Evolutionary conservation across 2,797 vertebrate species (phyloP), one percentile per base, ranked within the genome.

Genomic region (Anguilla obscura): DNA sequence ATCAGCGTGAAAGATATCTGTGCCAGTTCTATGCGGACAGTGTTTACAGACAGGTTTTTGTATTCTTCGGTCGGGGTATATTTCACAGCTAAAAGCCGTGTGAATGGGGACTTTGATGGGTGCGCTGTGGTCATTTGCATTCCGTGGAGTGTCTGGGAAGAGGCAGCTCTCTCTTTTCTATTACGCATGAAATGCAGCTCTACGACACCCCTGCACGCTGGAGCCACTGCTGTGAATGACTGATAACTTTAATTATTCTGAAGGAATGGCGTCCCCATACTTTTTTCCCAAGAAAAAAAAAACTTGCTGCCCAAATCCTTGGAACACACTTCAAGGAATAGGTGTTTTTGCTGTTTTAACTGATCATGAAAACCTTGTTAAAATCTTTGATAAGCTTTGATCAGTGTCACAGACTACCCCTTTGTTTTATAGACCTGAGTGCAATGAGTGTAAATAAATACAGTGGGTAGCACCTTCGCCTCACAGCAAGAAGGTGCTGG

Each of bases 191-290:
- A 40, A 80, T 71, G n/a, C 33, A 14, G 21, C 33, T 16, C 40
- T 52, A 10, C 14, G 58, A 40, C 36, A 27, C 6, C 24, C n/a
- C 86, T 58, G 33, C 50, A 56, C 6, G 33, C 40, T 27, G 24
- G 56, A 63, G 76, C 30, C 36, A 83, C 36, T 18, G 16, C 84
- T 63, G 56, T 2, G 27, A 83, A 21, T 83, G 40, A 87, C 36
- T 82, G 86, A 66, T 83, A 60, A 30, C 58, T 7, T 14, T 48
- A 30, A 63, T 84, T 21, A 87, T 82, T 82, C 54, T 24, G 63
- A 36, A 18, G 27, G 74, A 40, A 83, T 1, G 27, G 27, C 7
- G 3, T 45, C 60, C 56, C 10, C 40, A 45, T 45, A 33, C 40
- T 40, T 9, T n/a, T 82, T 63, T 79, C 24, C 5, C 14, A 87